These are phyloP conservation scores for Psittacara wagleri DNA, from an alignment of 2,113 vertebrate genomes.

Conservation along the genomic window DNA sequence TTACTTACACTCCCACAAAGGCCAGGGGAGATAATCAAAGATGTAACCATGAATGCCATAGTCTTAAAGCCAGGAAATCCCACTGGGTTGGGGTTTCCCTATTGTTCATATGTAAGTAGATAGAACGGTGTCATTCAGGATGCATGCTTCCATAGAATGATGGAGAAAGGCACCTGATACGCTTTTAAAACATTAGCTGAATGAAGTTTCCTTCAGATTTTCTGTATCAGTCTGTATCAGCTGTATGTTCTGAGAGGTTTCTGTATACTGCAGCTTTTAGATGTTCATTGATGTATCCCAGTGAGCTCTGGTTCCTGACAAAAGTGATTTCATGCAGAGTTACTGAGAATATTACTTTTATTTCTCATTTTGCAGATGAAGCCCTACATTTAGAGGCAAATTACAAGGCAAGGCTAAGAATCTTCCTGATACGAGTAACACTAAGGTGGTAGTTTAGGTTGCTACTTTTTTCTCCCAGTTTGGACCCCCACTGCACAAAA, in stretches of 20 bases:
- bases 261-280: background rate
- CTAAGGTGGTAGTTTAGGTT: too few relatives aligned
- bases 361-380: too few relatives aligned
- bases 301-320: background rate
- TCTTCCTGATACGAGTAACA: too few relatives aligned
- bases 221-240: background rate
- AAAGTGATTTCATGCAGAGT: background rate
- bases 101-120: background rate
- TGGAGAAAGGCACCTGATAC: background rate
- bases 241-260: background rate
- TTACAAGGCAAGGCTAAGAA: too few relatives aligned
- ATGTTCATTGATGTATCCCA: background rate
- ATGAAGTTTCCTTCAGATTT: background rate
- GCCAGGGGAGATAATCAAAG: background rate
- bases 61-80: background rate
- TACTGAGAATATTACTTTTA: background rate
- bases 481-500: background rate
- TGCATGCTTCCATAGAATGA: background rate
- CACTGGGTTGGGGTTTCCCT: background rate
- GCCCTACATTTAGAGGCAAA: too few relatives aligned
- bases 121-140: background rate
- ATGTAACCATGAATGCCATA: rapidly evolving
- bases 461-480: background rate
- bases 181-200: background rate
- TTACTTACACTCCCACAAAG: background rate